phyloP scores from a whole-genome alignment of 2,113 vertebrate species.

The Varanus komodoensis region DNA sequence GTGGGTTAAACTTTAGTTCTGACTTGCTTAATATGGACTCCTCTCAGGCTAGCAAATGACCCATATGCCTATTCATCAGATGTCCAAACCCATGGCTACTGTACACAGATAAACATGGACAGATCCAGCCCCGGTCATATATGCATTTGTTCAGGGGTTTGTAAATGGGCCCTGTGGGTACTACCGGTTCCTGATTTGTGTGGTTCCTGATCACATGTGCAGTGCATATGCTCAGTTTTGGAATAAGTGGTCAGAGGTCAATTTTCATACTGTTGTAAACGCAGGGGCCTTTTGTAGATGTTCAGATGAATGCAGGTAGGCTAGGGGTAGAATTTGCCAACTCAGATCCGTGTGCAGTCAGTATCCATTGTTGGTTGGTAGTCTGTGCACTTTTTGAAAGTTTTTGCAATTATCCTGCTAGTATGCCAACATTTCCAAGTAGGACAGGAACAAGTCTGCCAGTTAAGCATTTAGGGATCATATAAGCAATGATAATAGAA shows the following conservation, averaged over 20 bases:
- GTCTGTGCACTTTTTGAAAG: not conserved
- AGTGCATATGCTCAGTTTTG: not conserved
- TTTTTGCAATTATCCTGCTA: not conserved
- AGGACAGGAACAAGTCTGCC: not conserved
- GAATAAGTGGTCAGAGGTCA: not conserved
- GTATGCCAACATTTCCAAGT: not conserved
- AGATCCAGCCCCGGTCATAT: not conserved
- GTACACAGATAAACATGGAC: not conserved
- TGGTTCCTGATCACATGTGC: not conserved
- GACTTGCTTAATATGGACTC: not conserved
- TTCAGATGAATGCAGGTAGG: not conserved
- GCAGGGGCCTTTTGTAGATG: not conserved
- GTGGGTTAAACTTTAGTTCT: not conserved
- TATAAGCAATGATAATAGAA: not conserved
- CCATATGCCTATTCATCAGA: not conserved
- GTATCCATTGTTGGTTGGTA: not conserved
- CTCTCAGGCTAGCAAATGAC: not conserved
- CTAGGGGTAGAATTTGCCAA: not conserved
- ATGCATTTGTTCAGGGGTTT: not conserved
- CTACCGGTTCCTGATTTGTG: no score
- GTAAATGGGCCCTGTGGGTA: not conserved
- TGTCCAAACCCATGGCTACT: no score
- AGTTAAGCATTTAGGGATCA: not conserved
- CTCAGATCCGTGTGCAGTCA: not conserved
- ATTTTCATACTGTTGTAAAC: not conserved